A percentile compares a stretch with the other conserved stretches of the same genome.
Evolutionary conservation across 2,888 invertebrate genomes (phyloP).

Genomic region (Neoitamus cyanurus): DNA sequence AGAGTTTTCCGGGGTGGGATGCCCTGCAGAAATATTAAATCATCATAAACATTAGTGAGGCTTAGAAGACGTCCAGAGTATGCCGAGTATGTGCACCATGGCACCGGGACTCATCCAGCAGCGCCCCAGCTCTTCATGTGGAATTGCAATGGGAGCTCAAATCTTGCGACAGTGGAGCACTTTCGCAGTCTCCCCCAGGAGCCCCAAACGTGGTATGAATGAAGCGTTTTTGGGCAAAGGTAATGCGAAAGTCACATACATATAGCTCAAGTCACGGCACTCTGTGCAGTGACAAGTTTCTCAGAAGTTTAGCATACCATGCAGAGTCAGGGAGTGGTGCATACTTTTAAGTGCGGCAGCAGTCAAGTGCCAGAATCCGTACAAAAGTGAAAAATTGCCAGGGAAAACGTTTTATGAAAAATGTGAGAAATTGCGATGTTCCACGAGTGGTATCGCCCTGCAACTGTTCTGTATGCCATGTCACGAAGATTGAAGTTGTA

Average conservation of each 20-base stretch:
- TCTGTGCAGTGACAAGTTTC: slow-evolving; percentile 10
- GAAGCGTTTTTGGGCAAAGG: not conserved
- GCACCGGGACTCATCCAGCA: not conserved
- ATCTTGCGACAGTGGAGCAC: not conserved
- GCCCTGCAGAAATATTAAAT: slow-evolving; percentile 20
- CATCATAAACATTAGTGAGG: not conserved
- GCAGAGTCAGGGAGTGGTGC: not conserved
- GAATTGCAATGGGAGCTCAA: not conserved
- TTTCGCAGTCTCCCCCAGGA: not conserved
- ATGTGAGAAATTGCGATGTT: not conserved
- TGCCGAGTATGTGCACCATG: not conserved
- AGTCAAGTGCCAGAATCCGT: slow-evolving; percentile 11
- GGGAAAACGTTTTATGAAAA: not conserved
- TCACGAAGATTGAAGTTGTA: not conserved
- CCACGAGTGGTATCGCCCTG: not conserved
- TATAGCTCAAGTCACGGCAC: not conserved
- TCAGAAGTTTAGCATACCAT: not conserved
- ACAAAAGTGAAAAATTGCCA: slow-evolving; percentile 17
- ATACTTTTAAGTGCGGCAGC: not conserved
- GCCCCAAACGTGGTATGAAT: not conserved
- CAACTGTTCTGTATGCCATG: not conserved
- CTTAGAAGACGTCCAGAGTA: not conserved
- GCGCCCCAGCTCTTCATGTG: not conserved
- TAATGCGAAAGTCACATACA: not conserved
- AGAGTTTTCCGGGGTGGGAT: not conserved